Percentiles rank a stretch among this genome's conserved stretches.
phyloP scores from a whole-genome alignment of 1,140 invertebrate species.

The Calephelis nemesis region DNA sequence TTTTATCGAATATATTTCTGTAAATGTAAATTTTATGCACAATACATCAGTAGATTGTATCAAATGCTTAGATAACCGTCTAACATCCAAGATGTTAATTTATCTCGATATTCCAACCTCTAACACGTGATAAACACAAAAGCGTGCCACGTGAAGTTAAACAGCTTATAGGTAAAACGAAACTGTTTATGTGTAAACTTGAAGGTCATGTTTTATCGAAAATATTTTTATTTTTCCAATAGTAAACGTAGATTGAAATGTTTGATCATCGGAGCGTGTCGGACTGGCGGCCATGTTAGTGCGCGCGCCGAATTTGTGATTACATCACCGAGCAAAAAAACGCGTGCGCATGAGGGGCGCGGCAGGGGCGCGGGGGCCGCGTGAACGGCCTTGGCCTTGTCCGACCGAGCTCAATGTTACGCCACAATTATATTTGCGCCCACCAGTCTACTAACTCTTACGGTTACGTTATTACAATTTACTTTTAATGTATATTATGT shows the following conservation, averaged over 20 bases:
- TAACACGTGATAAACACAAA: constrained; percentile 12
- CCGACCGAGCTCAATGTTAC: constrained; percentile 58
- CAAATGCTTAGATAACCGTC: no score
- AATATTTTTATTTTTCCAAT: constrained; percentile 13
- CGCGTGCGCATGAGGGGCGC: constrained; percentile 47
- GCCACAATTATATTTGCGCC: constrained; percentile 66
- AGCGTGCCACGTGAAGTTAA: background rate
- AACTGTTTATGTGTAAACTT: constrained; percentile 6
- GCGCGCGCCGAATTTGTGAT: constrained; percentile 66
- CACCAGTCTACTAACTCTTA: constrained; percentile 43
- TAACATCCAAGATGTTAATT: background rate
- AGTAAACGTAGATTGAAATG: constrained; percentile 20
- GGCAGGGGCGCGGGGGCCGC: constrained; percentile 26
- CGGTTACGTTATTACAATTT: background rate
- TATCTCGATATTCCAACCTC: background rate
- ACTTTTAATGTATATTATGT: background rate
- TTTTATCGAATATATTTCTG: no score
- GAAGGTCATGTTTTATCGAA: constrained; percentile 4
- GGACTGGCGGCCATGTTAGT: constrained; percentile 52
- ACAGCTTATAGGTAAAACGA: background rate
- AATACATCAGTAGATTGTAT: no score
- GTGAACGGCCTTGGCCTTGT: constrained; percentile 65
- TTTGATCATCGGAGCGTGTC: constrained; percentile 46
- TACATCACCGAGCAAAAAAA: constrained; percentile 75
- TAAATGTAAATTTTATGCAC: no score